These are phyloP conservation scores for Trissolcus brochymenae DNA, from an alignment of 2,888 invertebrate species.

Conservation along the genomic window DNA sequence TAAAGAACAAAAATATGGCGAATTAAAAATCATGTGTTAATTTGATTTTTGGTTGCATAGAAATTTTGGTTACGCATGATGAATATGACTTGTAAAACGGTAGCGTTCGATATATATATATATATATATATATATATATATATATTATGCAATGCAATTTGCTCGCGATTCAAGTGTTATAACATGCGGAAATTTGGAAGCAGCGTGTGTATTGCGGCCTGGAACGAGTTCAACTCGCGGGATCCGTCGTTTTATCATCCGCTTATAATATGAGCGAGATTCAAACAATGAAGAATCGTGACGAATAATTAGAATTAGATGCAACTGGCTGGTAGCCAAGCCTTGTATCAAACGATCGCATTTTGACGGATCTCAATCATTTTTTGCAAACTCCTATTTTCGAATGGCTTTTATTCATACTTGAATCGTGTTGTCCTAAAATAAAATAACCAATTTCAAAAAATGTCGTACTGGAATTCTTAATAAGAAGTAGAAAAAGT, in stretches of 20 bases:
- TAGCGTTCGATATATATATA: neutral
- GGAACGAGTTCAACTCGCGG: constrained; percentile 48
- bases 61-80: neutral
- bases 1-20: too few relatives aligned
- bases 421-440: too few relatives aligned
- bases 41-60: too few relatives aligned
- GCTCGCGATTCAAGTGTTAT: neutral
- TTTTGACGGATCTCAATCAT: constrained; percentile 35
- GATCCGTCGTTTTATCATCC: constrained; percentile 33
- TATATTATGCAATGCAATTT: constrained; percentile 33
- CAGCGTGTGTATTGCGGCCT: constrained; percentile 15
- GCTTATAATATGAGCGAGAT: constrained; percentile 20
- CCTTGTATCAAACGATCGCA: constrained; percentile 13
- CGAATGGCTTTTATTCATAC: too few relatives aligned
- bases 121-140: too few relatives aligned
- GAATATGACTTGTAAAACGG: constrained; percentile 17
- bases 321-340: constrained; percentile 16
- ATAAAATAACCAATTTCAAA: constrained; percentile 2
- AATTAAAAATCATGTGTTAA: too few relatives aligned
- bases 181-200: constrained; percentile 35
- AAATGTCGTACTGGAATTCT: neutral
- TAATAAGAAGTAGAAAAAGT: neutral
- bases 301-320: constrained; percentile 38
- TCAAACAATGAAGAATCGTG: constrained; percentile 42
- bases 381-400: constrained; percentile 6